Base-by-base conservation (phyloP, 2,113 vertebrate species). In the Pteronura brasiliensis region DNA sequence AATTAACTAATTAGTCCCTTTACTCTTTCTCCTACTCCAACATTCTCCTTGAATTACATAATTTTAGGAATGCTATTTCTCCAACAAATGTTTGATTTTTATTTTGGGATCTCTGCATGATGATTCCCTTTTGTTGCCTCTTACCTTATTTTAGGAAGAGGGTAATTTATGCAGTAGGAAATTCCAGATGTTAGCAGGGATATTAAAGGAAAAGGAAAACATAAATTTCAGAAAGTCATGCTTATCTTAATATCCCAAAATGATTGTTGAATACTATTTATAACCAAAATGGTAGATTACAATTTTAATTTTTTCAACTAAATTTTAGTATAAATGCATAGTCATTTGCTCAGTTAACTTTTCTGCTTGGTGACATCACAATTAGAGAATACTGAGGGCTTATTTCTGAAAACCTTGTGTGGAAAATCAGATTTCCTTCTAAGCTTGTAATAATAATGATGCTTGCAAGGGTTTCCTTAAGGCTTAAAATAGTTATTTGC, bases 221-320 rank as follows among this genome's bases (percentile, higher is more conserved):
- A 47, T 34, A 88, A 67, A 47, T 65, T 88, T 27, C 71, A 88
- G 27, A 97, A 91, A 63, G 29, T 79, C 59, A 71, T 71, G 15
- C 52, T 86, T 96, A 11, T 90, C 85, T 67, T 95, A 72, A 87
- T 65, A 79, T 92, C 90, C 84, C 71, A 55, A 84, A 94, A 90
- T 95, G 94, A 88, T 98, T 98, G 96, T 97, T 97, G 93, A 97
- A 92, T 98, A 79, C 42, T 98, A 27, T 23, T 98, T 97, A 84
- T 96, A 98, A 98, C 97, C 36, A 61, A 23, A 21, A n/a, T 90
- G 76, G 31, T 83, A 67, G 52, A 93, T 57, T 81, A 72, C 95
- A 85, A 44, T 61, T 92, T 96, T 25, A 39, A 74, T 98, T 97
- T 83, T 29, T 91, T 76, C 74, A 80, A 80, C 39, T 83, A 92